Base-by-base conservation (phyloP, 2,888 invertebrate genomes). In the Sesia apiformis region DNA sequence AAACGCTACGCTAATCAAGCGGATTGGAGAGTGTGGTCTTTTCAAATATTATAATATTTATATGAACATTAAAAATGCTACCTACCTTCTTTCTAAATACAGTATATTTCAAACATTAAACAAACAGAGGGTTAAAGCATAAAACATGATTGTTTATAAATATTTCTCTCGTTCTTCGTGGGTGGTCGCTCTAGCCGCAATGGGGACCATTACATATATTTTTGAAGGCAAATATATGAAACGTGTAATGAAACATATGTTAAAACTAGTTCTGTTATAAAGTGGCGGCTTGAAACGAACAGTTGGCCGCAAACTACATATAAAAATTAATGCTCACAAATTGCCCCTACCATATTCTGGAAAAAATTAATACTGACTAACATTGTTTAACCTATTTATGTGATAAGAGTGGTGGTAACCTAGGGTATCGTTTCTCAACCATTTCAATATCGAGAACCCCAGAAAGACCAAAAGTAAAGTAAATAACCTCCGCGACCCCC, bases 271-370 rank as follows among this genome's bases (percentile, higher is more conserved):
- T 8, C 4, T 46, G 7, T n/a, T n/a, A 46, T 46, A 46, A 46
- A 46, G 23, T 46, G 46, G 46, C 46, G 46, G 8, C 46, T 7
- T 23, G 1, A 23, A 23, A 46, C 46, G n/a, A n/a, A 46, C 46
- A 46, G 46, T 46, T 46, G 46, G n/a, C 23, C 23, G 8, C 46
- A 23, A 7, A 46, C 23, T 46, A 5, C 46, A 46, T 46, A 46
- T 46, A 68, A 68, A 68, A 68, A 40, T 55, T 60, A 59, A 67
- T 61, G 55, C 53, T 54, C 46, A 5, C 54, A 43, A 46, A 46
- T 5, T 43, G 46, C 53, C 55, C 52, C 59, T 67, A 68, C 61
- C 49, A 66, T 58, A 56, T 56, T 60, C 58, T 56, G 56, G 52
- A 51, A 63, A 58, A 52, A 50, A 5, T 50, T 50, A 5, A 38